Evolutionary conservation across 2,797 vertebrate species (phyloP), one percentile per base, ranked within the genome.

Genomic region (Sebastes glaucus): DNA sequence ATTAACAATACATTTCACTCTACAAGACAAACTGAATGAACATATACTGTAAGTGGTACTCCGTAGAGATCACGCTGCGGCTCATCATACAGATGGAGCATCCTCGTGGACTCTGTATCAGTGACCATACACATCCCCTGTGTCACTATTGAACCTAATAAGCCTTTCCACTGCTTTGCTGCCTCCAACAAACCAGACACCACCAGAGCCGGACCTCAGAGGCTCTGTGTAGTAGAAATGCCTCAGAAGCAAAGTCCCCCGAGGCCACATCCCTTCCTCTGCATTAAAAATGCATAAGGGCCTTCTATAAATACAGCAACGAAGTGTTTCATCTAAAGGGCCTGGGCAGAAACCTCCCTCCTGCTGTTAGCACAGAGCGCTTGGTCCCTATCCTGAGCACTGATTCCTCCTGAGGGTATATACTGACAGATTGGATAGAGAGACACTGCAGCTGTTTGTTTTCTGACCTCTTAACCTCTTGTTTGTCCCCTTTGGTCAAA

Each of bases 241-340:
- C 84, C 80, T 91, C 84, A 85, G 89, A 86, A 82, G 82, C 74
- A 77, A 67, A 78, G 74, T 86, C 93, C 88, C 91, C 80, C 11
- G 89, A 88, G 92, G 84, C 88, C 46, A 61, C 80, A 82, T 91
- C 90, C 82, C 83, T 90, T 92, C 92, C 79, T 84, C 83, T 67
- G 87, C 91, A 95, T 96, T 84, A 95, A 96, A 95, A 92, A 95
- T 96, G 92, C 88, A 96, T 55, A 62, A 88, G 87, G 81, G 22
- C 23, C 71, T 92, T 94, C 94, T 95, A 96, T 95, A 95, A 96
- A 96, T 96, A 96, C 91, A 84, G 86, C 81, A 55, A 81, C 73
- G 83, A 86, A 94, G 92, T 92, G 90, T 95, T 95, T 94, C 88
- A 96, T 95, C 89, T 92, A 87, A 89, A 92, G 82, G 93, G 82